Percentiles rank a stretch among this genome's conserved stretches.
Evolutionary conservation across 2,888 invertebrate genomes (phyloP).

Genomic region (Sinodicranocentrus sp.): DNA sequence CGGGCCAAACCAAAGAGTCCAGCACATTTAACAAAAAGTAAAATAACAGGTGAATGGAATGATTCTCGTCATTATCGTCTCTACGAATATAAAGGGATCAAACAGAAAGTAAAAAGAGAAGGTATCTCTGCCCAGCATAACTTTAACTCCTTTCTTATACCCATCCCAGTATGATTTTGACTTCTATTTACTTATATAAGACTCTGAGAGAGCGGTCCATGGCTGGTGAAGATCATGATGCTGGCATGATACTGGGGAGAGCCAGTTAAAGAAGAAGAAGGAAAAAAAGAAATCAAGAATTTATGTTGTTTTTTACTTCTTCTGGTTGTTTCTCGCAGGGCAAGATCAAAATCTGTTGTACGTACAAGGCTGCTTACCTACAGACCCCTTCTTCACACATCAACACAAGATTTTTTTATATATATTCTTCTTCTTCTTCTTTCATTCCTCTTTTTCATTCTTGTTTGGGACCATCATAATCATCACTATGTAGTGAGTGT

Average conservation of each 20-base stretch:
- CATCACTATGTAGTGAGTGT: conserved; percentile 17
- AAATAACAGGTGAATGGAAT: conserved; percentile 45
- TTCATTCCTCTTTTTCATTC: conserved; percentile 28
- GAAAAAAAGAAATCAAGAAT: conserved; percentile 47
- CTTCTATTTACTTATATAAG: no score
- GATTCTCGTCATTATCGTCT: conserved; percentile 34
- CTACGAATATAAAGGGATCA: conserved; percentile 20
- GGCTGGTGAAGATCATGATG: no score
- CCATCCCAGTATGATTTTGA: no score
- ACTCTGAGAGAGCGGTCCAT: no score
- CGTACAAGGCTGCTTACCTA: conserved; percentile 50
- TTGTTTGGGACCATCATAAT: conserved; percentile 46
- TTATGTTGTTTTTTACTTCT: conserved; percentile 58
- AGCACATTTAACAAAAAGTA: no score
- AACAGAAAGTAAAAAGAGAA: neutral
- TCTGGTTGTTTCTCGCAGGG: conserved; percentile 46
- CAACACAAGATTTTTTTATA: conserved; percentile 38
- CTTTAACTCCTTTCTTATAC: no score
- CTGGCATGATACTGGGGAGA: neutral
- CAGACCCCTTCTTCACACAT: conserved; percentile 60
- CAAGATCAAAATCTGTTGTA: conserved; percentile 61
- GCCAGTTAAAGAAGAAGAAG: conserved; percentile 35
- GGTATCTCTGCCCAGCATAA: no score
- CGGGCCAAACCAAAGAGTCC: neutral
- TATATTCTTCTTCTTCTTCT: neutral